Evolutionary conservation across 2,888 invertebrate species (phyloP).

Genomic region (Dilophus febrilis): DNA sequence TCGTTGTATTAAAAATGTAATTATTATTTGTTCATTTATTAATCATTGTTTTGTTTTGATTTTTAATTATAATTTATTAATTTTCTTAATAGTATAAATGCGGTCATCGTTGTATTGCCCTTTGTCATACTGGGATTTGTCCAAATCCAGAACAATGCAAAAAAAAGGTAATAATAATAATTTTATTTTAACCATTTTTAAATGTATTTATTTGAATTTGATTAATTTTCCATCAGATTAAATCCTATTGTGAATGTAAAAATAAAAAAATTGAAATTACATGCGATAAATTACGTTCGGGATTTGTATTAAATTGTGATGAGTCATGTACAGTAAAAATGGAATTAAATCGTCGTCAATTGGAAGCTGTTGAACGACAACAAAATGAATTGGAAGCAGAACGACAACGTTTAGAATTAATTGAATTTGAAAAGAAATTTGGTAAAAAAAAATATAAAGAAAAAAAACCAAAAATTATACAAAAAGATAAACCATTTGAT

Average conservation of each 20-base stretch:
- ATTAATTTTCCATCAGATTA: constrained; percentile 18
- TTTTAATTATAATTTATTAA: constrained; percentile 1
- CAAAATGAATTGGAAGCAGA: constrained; percentile 43
- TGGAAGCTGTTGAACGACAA: constrained; percentile 36
- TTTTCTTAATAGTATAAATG: constrained; percentile 45
- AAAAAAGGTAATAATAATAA: constrained; percentile 41
- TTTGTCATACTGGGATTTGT: constrained; percentile 60
- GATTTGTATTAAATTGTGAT: constrained; percentile 40
- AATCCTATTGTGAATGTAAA: constrained; percentile 61
- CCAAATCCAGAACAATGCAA: constrained; percentile 48
- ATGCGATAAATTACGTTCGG: constrained; percentile 39
- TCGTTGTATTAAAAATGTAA: constrained; percentile 68
- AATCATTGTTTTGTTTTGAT: constrained; percentile 3
- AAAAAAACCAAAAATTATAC: constrained; percentile 29
- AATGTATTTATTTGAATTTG: too few species aligned
- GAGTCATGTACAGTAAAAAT: constrained; percentile 42
- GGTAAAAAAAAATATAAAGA: constrained; percentile 43
- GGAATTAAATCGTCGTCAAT: constrained; percentile 18
- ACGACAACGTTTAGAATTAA: constrained; percentile 52
- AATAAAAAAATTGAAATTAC: constrained; percentile 54
- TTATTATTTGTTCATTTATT: constrained; percentile 16
- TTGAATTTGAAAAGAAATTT: constrained; percentile 60
- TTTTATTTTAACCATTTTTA: not conserved
- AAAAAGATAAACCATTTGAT: constrained; percentile 14
- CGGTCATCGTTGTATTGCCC: constrained; percentile 61